Evolutionary conservation across 2,797 vertebrate species (phyloP), one percentile per base, ranked within the genome.

Genomic region (Siniperca obscura): DNA sequence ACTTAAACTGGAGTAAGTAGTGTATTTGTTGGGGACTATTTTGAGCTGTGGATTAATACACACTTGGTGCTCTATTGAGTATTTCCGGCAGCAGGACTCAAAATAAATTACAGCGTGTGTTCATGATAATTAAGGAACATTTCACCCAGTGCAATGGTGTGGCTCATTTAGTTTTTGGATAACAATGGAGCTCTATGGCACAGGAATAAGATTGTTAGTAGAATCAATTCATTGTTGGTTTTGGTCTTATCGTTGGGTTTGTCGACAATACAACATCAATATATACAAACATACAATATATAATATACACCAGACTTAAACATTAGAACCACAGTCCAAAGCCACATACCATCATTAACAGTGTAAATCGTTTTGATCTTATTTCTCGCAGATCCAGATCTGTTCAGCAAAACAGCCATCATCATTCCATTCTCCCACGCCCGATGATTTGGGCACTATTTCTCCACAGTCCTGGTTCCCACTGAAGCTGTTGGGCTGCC

Each of bases 401-500:
- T 88, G 88, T 0, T 13, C 0, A 0, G 46, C 3, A 2, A 55
- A 76, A 36, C 92, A 93, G 38, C 46, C 64, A 0, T 86, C 81
- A 3, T 92, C 91, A 13, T 90, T 91, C 91, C 88, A 89, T 0
- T 50, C 6, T 60, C 84, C 86, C 5, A 5, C 4, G 5, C 21
- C 30, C 0, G 0, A 0, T 12, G 53, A 4, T 5, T 0, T 5
- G 1, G n/a, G 25, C 11, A 86, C 53, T 0, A 70, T 27, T 66
- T 90, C 89, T 59, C 48, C 91, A 70, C 92, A 93, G 83, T 92
- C 86, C 81, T 91, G 89, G 48, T 78, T 64, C 17, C 81, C 57
- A 0, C 1, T 7, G 27, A 21, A 67, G 86, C 59, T 81, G 72
- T 92, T 89, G 42, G 91, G 91, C 66, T 91, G 89, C 3, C 64